Evolutionary conservation across 2,113 vertebrate species (phyloP).

Genomic region (Sclerurus mexicanus): DNA sequence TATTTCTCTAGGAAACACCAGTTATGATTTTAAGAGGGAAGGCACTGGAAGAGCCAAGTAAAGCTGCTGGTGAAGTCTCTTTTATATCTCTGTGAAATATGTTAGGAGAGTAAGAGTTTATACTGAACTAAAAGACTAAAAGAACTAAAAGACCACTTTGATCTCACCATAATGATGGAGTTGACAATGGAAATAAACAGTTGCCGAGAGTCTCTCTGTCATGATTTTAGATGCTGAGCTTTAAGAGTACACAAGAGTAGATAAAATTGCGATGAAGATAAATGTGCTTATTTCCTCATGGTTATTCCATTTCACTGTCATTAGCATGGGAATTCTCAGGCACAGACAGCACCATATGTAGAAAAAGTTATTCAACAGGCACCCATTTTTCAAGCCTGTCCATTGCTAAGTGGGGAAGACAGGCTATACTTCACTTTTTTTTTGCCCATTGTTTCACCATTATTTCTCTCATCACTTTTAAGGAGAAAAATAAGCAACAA

Average conservation of each 20-base stretch:
- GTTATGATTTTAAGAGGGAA: neutral
- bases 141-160: slow-evolving; percentile 3
- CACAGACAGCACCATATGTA: neutral
- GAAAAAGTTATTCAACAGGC: neutral
- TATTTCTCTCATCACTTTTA: neutral
- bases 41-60: neutral
- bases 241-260: neutral
- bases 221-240: neutral
- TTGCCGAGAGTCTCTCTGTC: neutral
- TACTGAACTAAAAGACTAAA: neutral
- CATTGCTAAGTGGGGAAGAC: neutral
- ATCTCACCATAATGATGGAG: neutral
- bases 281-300: neutral
- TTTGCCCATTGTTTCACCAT: neutral
- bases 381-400: neutral
- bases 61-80: neutral
- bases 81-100: neutral
- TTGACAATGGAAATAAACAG: neutral
- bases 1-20: neutral
- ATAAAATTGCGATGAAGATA: slow-evolving; percentile 3
- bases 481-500: neutral
- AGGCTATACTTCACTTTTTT: neutral
- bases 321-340: neutral
- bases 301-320: neutral
- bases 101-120: neutral